Base-by-base conservation (phyloP, 1,140 invertebrate species). In the Euschistus heros region DNA sequence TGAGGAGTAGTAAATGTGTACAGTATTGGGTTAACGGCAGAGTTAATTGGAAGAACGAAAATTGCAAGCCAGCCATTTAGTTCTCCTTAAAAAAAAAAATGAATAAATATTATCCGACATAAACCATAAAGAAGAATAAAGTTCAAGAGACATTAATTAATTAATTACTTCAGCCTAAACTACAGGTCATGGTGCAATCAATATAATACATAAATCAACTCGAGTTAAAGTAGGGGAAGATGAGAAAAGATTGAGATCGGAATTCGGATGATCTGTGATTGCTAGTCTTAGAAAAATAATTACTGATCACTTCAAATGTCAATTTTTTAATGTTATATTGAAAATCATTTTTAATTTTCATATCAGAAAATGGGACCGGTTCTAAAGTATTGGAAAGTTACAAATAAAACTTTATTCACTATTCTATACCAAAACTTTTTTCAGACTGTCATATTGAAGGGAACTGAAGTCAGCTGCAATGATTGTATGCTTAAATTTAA, bases 1-100 rank as follows among this genome's bases (percentile, higher is more conserved):
- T 84, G 84, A 0, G 84, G 83, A 5, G 86, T 87, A 0, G 87
- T 88, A 62, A 91, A 86, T 7, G 88, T 91, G 71, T 91, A 91
- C 0, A 91, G 75, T 1, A 90, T 72, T 0, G 88, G 88, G 75
- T 91, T 91, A 0, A 89, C 76, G 0, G 87, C 86, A 0, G 86
- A 86, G 73, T 91, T 91, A 0, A 91, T 78, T 0, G 89, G 89
- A 10, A 91, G 71, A 50, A 91, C 80, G 66, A 90, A 88, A 7
- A 91, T 81, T 0, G 87, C 84, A 0, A 90, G 74, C 85, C 86
- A 89, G 13, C 85, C 85, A 70, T 87, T 83, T 24, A 86, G 74
- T 71, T 86, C 81, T 46, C 80, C 84, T 83, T 70, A 18, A 76
- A 74, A 63, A 66, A 54, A 65, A 54, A 61, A 68, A 59, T 62